Evolutionary conservation across 2,113 vertebrate genomes (phyloP).

Genomic region (Thunnus maccoyii): DNA sequence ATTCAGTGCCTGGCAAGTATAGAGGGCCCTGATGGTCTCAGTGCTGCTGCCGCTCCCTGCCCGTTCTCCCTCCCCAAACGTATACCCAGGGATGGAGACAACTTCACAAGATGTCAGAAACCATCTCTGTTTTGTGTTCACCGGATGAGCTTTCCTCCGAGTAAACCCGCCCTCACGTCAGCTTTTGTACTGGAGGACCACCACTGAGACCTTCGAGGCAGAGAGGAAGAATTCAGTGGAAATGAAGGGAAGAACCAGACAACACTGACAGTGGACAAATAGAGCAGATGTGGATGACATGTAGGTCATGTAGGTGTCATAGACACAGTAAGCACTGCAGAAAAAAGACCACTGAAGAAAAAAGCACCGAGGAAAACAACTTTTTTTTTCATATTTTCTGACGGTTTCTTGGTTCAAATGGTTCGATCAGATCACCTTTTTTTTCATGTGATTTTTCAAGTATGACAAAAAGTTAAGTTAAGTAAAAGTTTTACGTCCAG

Average conservation of each 20-base stretch:
- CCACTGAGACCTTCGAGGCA: slow-evolving; percentile 53
- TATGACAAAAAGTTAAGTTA: background rate
- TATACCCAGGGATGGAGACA: slow-evolving; percentile 86
- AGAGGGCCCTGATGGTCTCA: slow-evolving; percentile 87
- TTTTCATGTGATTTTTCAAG: too few species aligned
- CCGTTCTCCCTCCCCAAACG: slow-evolving; percentile 84
- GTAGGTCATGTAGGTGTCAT: too few species aligned
- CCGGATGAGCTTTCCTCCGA: slow-evolving; percentile 82
- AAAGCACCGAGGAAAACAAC: background rate
- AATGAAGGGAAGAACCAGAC: slow-evolving; percentile 3
- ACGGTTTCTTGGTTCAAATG: too few species aligned
- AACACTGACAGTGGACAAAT: slow-evolving; percentile 29
- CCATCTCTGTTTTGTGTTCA: slow-evolving; percentile 89
- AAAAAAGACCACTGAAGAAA: background rate
- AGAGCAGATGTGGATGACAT: background rate
- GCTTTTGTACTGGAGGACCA: slow-evolving; percentile 74
- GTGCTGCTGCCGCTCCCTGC: slow-evolving; percentile 60
- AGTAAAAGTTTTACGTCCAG: background rate
- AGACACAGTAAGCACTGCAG: background rate
- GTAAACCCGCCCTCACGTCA: slow-evolving; percentile 74
- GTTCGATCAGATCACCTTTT: too few species aligned
- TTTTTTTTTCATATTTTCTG: too few species aligned
- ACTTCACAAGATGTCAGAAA: slow-evolving; percentile 92
- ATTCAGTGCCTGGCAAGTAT: slow-evolving; percentile 88
- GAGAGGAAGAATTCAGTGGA: slow-evolving; percentile 44